Base-by-base conservation (phyloP, 1,140 invertebrate genomes). In the Euura saliciscinereae region DNA sequence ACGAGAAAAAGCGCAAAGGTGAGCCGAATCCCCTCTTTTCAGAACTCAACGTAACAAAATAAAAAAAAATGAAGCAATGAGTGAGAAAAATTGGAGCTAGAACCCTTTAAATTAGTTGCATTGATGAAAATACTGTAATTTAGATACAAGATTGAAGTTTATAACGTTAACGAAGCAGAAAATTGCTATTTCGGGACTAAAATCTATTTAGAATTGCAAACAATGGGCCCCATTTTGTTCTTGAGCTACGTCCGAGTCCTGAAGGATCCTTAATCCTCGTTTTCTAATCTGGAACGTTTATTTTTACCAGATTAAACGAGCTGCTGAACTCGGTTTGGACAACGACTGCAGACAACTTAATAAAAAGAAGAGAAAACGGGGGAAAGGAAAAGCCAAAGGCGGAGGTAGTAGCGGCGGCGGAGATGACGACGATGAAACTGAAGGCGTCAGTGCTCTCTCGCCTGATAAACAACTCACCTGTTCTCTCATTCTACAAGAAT, bases 401-500 rank as follows among this genome's bases (percentile, higher is more conserved):
- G 84, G 85, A 43, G 81, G 85, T 44, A 85, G 77, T 45, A 83
- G 82, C 71, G 84, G 85, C 46, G 76, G 79, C 51, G 87, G 87
- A 45, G 90, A 90, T 74, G 90, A 90, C 11, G 89, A 90, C 11
- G 89, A 90, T 73, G 89, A 90, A 78, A 89, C 88, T 80, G 89
- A 91, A 73, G 83, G 87, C 7, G 85, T 89, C 4, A 85, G 84
- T 74, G 84, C 85, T 74, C 78, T 90, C 68, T 86, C 87, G 46
- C 85, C 87, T 13, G 89, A 90, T 75, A 90, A 90, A 76, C 89
- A 89, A 74, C 80, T 88, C 51, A 89, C 90, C 8, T 91, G 88
- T 78, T 87, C 89, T 3, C 87, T 93, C 8, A 93, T 94, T 78
- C 83, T 94, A n/a, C 89, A 90, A 71, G 93, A 94, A 83, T 87